Base-by-base conservation (phyloP, 1,140 invertebrate genomes). In the Cydia splendana region DNA sequence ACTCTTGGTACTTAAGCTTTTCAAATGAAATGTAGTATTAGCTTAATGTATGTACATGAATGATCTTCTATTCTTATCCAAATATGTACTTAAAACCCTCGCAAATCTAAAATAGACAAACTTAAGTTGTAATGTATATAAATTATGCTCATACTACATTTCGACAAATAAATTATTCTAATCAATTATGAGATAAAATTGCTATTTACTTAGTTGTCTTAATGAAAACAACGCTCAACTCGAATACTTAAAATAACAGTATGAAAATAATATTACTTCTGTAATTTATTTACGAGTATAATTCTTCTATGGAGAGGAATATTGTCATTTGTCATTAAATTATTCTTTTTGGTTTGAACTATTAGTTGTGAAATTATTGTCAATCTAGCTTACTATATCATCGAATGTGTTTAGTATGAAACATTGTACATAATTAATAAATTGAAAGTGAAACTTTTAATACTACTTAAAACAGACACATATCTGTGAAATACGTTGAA, bases 181-280 rank as follows among this genome's bases (percentile, higher is more conserved):
- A 71, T 71, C 12, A 71, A 71, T 71, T 42, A 62, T 62, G 57
- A 24, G 18, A 62, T 57, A 34, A 24, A 71, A 42, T 71, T 71
- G 67, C 45, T 15, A 69, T 69, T 10, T 69, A 45, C n/a, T 42
- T 71, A 71, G n/a, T 71, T 38, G 5, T 69, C 65, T 42, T 38
- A 20, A 71, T 45, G 20, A 65, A 69, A 69, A 69, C 34, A 71
- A 71, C 30, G 34, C 67, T 45, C 67, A 71, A 71, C 15, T 71
- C 30, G 34, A 42, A 42, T 42, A 71, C 57, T 24, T 62, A 62
- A 62, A 62, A 24, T 62, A 2, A 12, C 57, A 62, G 57, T 62
- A 62, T 24, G 20, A n/a, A 62, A 62, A 62, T 62, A 62, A 57
- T 57, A 57, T 57, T 57, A 20, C 53, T 9, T 57, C 4, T 62